These are phyloP conservation scores for Zaprionus africanus DNA, from an alignment of 1,140 invertebrate species.

Conservation along the genomic window DNA sequence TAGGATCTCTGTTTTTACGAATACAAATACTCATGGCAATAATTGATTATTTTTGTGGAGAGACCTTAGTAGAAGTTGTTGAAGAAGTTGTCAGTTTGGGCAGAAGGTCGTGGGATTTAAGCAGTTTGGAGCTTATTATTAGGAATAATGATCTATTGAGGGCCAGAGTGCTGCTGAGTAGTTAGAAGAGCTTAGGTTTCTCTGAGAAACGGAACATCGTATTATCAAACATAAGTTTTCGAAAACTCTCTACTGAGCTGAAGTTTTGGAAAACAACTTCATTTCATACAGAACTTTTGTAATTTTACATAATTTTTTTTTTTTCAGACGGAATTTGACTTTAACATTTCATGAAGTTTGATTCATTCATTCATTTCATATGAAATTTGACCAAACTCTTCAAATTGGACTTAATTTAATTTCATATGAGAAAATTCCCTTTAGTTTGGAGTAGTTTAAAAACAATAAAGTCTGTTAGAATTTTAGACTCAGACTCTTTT, in stretches of 20 bases:
- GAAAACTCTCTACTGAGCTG: background rate
- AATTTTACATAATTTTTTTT: too few species aligned
- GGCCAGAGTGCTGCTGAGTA: background rate
- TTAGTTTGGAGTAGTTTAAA: too few species aligned
- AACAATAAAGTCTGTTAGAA: too few species aligned
- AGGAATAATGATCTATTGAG: background rate
- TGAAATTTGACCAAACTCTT: too few species aligned
- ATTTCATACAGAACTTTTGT: background rate
- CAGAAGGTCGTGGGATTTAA: background rate
- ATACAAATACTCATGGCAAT: slow-evolving; percentile 9
- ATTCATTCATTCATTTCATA: too few species aligned
- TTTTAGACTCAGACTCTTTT: too few species aligned
- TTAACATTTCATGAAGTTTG: too few species aligned
- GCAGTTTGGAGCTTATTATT: background rate
- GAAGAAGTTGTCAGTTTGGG: background rate
- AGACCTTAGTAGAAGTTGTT: background rate
- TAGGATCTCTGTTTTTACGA: slow-evolving; percentile 1
- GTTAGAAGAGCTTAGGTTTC: background rate
- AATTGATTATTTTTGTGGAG: slow-evolving; percentile 30
- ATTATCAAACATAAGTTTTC: background rate
- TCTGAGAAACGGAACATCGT: too few species aligned
- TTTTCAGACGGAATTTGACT: too few species aligned
- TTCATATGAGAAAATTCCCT: too few species aligned
- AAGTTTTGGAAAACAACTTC: background rate
- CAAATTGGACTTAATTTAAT: too few species aligned